Base-by-base conservation (phyloP, 1,140 invertebrate genomes). In the Pantala flavescens region DNA sequence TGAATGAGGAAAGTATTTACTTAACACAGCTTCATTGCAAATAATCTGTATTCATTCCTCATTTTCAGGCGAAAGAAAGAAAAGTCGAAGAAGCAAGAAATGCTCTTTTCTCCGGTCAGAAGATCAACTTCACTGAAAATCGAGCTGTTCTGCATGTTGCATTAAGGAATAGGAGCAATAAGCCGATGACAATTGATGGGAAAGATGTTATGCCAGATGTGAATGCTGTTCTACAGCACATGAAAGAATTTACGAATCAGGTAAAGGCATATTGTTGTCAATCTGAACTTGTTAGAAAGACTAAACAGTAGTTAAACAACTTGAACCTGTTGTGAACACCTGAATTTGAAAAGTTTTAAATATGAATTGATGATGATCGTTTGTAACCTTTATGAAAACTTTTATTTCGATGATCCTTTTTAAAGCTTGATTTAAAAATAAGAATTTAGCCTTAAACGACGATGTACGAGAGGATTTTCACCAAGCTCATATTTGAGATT, bases 51-150 rank as follows among this genome's bases (percentile, higher is more conserved):
- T 23, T 72, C 16, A 42, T 73, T 36, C 49, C 71, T 73, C 72
- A 71, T 75, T 78, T 81, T 23, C 77, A 92, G 89, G 96, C 96
- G 2, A 89, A 88, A 81, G 89, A 88, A 42, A 85, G 96, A 9
- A 89, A 93, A 79, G 89, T 99, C 43, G 93, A 94, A 83, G 84
- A 89, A 77, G 93, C 94, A 19, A 87, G 96, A 79, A 88, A 95
- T 85, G 92, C 91, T 42, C 98, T 99, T 97, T 99, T 99, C 82
- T 81, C 82, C 77, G 98, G 97, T 43, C 87, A 95, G 80, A 96
- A 95, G 80, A 99, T 99, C 43, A 99, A 99, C 84, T 97, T 98
- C 79, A 99, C 98, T 0, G 98, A 99, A 84, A 88, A 95, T 79
- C 87, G 97, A 77, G 92, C 98, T 63, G 98, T 99, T 1, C 84